phyloP scores from a whole-genome alignment of 2,888 invertebrate genomes.

The Hartigia nigra region DNA sequence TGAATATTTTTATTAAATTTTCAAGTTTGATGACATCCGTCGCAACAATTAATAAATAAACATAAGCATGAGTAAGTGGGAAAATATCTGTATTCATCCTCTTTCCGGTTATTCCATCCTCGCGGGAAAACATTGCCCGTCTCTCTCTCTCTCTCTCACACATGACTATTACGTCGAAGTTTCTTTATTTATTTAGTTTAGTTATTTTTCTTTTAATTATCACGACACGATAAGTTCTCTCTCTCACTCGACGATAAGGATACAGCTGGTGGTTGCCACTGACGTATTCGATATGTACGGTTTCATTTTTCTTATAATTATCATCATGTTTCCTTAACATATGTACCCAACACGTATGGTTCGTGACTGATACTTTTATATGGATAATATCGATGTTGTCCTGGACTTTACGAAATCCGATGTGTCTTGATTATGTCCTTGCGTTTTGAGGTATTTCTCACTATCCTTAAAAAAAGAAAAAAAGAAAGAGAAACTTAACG shows the following conservation, averaged over 20 bases:
- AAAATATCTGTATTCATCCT: slow-evolving; percentile 30
- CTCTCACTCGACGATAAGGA: not conserved
- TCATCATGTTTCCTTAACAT: not conserved
- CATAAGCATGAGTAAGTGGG: slow-evolving; percentile 59
- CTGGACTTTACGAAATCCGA: not conserved
- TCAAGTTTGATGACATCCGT: slow-evolving; percentile 66
- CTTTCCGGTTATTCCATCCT: not conserved
- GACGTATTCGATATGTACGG: not conserved
- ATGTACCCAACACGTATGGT: not conserved
- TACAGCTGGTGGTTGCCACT: not conserved
- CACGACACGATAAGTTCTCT: not conserved
- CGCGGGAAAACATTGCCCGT: not conserved
- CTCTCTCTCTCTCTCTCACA: not conserved
- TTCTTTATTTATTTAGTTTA: not conserved
- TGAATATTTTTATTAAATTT: slow-evolving; percentile 67
- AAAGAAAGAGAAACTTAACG: not conserved
- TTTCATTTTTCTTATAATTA: not conserved
- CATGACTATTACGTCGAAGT: not conserved
- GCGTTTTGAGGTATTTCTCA: not conserved
- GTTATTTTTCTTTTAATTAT: not conserved
- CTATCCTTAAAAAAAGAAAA: not conserved
- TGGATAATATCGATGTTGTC: not conserved
- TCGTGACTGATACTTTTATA: not conserved
- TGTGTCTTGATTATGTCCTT: not conserved
- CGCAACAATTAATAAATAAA: slow-evolving; percentile 66